Evolutionary conservation across 1,140 invertebrate species (phyloP), one percentile per base, ranked within the genome.

Genomic region (Pachyrhynchus sulphureomaculatus): DNA sequence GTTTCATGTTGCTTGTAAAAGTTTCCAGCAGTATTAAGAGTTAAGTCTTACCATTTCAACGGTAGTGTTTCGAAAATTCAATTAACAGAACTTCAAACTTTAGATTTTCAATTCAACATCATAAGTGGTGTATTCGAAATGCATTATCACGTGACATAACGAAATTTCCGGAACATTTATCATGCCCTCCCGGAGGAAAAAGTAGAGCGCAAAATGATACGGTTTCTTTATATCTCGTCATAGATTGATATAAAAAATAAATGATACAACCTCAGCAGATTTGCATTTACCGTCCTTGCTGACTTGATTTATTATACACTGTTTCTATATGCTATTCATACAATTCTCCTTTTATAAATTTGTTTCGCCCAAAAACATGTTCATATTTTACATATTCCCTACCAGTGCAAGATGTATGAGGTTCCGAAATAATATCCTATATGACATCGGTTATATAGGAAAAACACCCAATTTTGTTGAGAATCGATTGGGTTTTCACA

Each of bases 221-320:
- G 62, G 39, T 62, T 65, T 56, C 51, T 66, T 63, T 65, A 65
- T 71, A 71, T 71, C 65, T 71, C 67, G 67, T 71, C 69, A 67
- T 66, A 69, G 67, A 71, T 69, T 69, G 69, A 69, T 69, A 69
- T 62, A 71, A 71, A 69, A 69, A 69, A 71, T 69, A 71, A 71
- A 71, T 71, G 67, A 69, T 69, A 69, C 59, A 66, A 56, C 56
- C 61, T 60, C 61, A 44, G 49, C 65, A 69, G 65, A 62, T 69
- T 69, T 69, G 68, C 65, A 69, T 69, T 47, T 66, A 65, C 67
- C 52, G 54, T 67, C 60, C 60, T 67, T 52, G 41, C 41, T 45
- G 68, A 39, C 52, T 67, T 69, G 68, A 69, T 69, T 69, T 69
- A 69, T 69, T 65, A 63, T 58, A 60, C 48, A 65, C 37, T 61